Base-by-base conservation (phyloP, 2,888 invertebrate genomes). In the Himalopsyche japonica region DNA sequence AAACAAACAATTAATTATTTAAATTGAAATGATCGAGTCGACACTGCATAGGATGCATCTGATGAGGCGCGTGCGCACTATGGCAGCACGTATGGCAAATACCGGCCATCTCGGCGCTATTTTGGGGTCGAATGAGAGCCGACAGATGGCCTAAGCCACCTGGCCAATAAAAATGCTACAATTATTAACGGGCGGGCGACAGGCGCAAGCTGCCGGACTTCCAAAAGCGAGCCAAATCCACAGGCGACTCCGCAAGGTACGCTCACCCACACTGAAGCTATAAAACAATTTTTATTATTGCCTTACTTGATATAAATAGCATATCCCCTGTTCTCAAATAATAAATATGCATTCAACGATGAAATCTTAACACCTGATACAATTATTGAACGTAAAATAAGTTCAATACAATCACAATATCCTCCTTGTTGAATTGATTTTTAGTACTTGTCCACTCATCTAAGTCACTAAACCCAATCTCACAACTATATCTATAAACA, bases 91-190 rank as follows among this genome's bases (percentile, higher is more conserved):
- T 24, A 79, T 43, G 79, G 79, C 47, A 30, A 79, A 79, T 24
- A 79, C 57, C 57, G 79, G 24, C 37, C 79, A 34, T 43, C 43
- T 43, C 34, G 37, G 81, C 79, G 79, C 77, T 64, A 83, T 27
- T 83, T 83, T 79, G 24, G 70, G 37, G 37, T 43, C 43, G 83
- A 70, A 64, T 49, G 34, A 64, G 20, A 57, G 57, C 77, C 81
- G 84, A 84, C 84, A 84, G 84, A 81, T 84, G 84, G 84, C 57
- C 43, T 37, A 57, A 37, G 78, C 48, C 84, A 84, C 84, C 84
- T 84, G 84, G 84, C 81, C 57, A 57, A 57, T 57, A 57, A 57
- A 57, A 57, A 57, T 57, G 57, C 57, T 57, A 57, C 57, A 57
- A 57, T 81, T 70, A 81, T 81, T 81, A 70, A 64, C 70, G 81